Percentiles rank a stretch among this genome's conserved stretches.
Conservation (phyloP, 1,140 invertebrate genomes). For the Rhyzopertha dominica region DNA sequence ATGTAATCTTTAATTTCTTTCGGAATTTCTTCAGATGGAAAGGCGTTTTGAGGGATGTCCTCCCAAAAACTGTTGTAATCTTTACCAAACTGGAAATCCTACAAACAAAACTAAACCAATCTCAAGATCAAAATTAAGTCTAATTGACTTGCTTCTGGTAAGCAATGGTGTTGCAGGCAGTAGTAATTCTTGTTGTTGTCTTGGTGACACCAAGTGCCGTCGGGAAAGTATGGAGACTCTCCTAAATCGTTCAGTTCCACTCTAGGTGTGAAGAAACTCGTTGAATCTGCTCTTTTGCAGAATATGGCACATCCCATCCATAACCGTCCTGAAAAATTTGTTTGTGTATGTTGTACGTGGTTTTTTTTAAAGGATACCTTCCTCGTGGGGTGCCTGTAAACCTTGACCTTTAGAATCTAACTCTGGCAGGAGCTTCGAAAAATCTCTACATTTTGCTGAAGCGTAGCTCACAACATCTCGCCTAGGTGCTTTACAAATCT, state of each 20-base stretch:
- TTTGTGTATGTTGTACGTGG: neutral
- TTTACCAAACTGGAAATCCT: slow-evolving; percentile 57
- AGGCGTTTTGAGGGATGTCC: slow-evolving; percentile 57
- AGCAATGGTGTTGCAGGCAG: slow-evolving; percentile 67
- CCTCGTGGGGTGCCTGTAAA: slow-evolving; percentile 64
- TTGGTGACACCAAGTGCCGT: slow-evolving; percentile 74
- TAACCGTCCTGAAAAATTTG: slow-evolving; percentile 49
- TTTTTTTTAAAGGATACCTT: slow-evolving; percentile 44
- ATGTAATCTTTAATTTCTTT: slow-evolving; percentile 55
- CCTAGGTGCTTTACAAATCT: slow-evolving; percentile 58
- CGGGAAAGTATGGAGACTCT: slow-evolving; percentile 69
- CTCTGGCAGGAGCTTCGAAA: slow-evolving; percentile 53
- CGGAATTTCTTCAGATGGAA: slow-evolving; percentile 44
- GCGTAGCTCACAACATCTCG: slow-evolving; percentile 53
- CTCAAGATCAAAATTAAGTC: neutral
- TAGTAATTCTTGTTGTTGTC: slow-evolving; percentile 61
- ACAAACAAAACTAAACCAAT: slow-evolving; percentile 23
- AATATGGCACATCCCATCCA: slow-evolving; percentile 77
- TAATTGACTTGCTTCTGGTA: slow-evolving; percentile 53
- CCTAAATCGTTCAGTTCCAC: slow-evolving; percentile 68
- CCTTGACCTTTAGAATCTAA: slow-evolving; percentile 59
- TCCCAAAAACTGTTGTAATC: slow-evolving; percentile 47
- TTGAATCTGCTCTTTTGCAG: slow-evolving; percentile 59
- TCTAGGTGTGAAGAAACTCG: slow-evolving; percentile 66
- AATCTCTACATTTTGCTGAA: slow-evolving; percentile 56